Evolutionary conservation across 2,113 vertebrate genomes (phyloP).

Genomic region (Proteles cristata): DNA sequence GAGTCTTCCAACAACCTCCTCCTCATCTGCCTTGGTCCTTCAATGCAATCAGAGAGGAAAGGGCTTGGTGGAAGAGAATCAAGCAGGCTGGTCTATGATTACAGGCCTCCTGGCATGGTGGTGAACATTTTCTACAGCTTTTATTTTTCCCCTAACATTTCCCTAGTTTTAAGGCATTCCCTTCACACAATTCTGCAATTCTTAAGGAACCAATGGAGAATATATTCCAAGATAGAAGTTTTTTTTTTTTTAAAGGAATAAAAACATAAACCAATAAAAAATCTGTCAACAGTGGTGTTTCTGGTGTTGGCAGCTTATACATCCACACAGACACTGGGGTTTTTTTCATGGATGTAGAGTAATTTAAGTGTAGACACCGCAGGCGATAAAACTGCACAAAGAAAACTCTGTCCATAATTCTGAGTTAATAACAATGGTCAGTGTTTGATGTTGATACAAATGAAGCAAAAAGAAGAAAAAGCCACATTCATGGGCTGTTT

Average conservation of each 20-base stretch:
- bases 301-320: slow-evolving; percentile 18
- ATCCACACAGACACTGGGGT: neutral
- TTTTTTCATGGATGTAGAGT: neutral
- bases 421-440: slow-evolving; percentile 48
- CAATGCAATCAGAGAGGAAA: neutral
- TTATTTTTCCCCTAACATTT: neutral
- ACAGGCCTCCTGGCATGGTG: accelerated
- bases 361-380: slow-evolving; percentile 58
- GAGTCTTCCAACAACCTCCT: neutral
- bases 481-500: slow-evolving; percentile 46
- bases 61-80: neutral
- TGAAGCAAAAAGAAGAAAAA: slow-evolving; percentile 65
- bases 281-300: neutral
- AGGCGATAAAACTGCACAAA: slow-evolving; percentile 60
- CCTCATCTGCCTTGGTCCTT: neutral
- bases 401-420: slow-evolving; percentile 64
- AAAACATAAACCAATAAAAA: slow-evolving; percentile 63
- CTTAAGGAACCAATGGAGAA: neutral
- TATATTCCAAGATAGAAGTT: slow-evolving; percentile 24
- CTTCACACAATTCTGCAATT: slow-evolving; percentile 1
- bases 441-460: slow-evolving; percentile 63
- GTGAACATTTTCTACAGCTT: neutral
- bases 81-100: accelerated
- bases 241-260: neutral
- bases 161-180: neutral